These are phyloP conservation scores for Pterocles gutturalis DNA, from an alignment of 2,113 vertebrate species.

Conservation along the genomic window DNA sequence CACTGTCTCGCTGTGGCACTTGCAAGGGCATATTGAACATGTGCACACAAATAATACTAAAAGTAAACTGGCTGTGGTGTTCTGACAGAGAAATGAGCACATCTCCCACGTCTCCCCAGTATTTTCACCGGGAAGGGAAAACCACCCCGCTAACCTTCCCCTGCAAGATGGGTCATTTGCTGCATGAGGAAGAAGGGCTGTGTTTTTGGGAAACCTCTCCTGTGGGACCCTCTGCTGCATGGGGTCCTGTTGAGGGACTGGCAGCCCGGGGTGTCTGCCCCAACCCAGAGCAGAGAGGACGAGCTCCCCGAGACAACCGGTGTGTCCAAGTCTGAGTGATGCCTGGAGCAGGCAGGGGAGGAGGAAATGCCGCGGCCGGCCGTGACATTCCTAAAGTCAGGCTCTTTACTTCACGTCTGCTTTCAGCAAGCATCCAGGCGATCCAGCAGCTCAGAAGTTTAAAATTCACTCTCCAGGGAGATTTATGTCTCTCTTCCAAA, in stretches of 20 bases:
- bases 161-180: no score
- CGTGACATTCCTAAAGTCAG: background rate
- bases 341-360: background rate
- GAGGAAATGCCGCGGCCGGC: background rate
- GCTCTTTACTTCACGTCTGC: background rate
- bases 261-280: background rate
- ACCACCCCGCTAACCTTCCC: accelerated
- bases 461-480: background rate
- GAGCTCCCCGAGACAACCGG: accelerated
- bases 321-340: accelerated
- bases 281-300: accelerated
- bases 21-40: background rate
- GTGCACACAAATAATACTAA: background rate
- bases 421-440: background rate
- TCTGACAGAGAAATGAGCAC: background rate
- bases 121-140: background rate
- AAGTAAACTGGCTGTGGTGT: background rate
- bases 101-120: background rate
- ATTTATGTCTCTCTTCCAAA: background rate
- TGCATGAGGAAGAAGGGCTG: background rate
- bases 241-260: background rate
- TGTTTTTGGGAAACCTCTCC: background rate
- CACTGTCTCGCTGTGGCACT: background rate
- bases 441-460: background rate
- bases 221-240: background rate